These are phyloP conservation scores for Parnassius apollo DNA, from an alignment of 2,888 invertebrate genomes.

Conservation along the genomic window DNA sequence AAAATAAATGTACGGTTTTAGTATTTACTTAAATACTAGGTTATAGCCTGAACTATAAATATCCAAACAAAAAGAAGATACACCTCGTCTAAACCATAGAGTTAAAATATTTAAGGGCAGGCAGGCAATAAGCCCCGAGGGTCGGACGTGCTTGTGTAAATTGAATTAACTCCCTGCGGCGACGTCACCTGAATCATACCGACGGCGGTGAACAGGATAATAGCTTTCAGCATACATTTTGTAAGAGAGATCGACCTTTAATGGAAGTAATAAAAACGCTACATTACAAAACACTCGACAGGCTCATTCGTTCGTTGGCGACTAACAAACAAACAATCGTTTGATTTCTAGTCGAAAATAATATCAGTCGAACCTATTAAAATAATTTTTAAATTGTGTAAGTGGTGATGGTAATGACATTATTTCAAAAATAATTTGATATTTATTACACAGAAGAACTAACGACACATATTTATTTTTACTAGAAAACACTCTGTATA, in stretches of 20 bases:
- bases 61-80: neutral
- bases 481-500: neutral
- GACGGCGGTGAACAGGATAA: neutral
- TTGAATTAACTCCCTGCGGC: conserved; percentile 19
- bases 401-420: too few relatives aligned
- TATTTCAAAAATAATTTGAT: too few relatives aligned
- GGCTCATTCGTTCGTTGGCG: neutral
- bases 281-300: too few relatives aligned
- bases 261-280: neutral
- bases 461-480: too few relatives aligned
- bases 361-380: too few relatives aligned
- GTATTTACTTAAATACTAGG: too few relatives aligned
- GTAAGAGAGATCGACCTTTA: neutral
- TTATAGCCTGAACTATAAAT: too few relatives aligned
- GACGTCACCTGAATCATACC: conserved; percentile 3
- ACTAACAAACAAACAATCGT: too few relatives aligned
- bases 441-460: too few relatives aligned
- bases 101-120: conserved; percentile 12
- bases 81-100: neutral
- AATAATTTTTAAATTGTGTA: too few relatives aligned
- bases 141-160: conserved; percentile 16
- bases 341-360: too few relatives aligned
- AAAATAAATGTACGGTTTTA: too few relatives aligned
- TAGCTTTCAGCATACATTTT: conserved; percentile 4
- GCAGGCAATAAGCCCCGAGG: conserved; percentile 9